Evolutionary conservation across 2,888 invertebrate genomes (phyloP).

Genomic region (Pristionchus fissidentatus): DNA sequence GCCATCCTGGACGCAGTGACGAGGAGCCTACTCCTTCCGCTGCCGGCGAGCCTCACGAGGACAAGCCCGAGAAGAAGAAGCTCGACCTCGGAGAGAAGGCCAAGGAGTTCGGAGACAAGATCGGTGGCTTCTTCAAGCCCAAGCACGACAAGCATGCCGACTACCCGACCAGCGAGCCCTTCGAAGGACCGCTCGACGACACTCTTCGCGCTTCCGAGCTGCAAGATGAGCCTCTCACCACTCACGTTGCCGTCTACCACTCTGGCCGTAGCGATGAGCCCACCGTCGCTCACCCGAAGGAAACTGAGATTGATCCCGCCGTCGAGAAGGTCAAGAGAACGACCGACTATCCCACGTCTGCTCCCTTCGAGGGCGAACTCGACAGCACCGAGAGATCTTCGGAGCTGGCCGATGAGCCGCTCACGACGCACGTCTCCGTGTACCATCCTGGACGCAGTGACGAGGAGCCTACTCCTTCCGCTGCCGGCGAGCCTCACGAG

Average conservation of each 20-base stretch:
- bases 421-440: constrained; percentile 6
- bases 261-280: constrained; percentile 17
- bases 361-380: constrained; percentile 33
- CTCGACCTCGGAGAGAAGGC: constrained; percentile 35
- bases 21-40: constrained; percentile 1
- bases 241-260: constrained; percentile 20
- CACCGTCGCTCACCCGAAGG: not conserved
- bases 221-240: constrained; percentile 25
- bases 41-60: not conserved
- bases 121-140: constrained; percentile 30
- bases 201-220: not conserved
- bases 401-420: constrained; percentile 8
- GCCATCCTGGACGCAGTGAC: constrained; percentile 22
- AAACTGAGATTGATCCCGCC: not conserved
- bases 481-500: not conserved
- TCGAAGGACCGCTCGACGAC: constrained; percentile 27
- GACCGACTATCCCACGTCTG: constrained; percentile 23
- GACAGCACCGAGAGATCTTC: not conserved
- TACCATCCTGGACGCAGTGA: constrained; percentile 37
- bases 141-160: constrained; percentile 17
- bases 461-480: not conserved
- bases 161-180: constrained; percentile 4
- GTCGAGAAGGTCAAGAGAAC: not conserved
- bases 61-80: constrained; percentile 34
- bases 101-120: constrained; percentile 24